Conservation (phyloP, 2,113 vertebrate genomes). For the Oryzias javanicus region DNA sequence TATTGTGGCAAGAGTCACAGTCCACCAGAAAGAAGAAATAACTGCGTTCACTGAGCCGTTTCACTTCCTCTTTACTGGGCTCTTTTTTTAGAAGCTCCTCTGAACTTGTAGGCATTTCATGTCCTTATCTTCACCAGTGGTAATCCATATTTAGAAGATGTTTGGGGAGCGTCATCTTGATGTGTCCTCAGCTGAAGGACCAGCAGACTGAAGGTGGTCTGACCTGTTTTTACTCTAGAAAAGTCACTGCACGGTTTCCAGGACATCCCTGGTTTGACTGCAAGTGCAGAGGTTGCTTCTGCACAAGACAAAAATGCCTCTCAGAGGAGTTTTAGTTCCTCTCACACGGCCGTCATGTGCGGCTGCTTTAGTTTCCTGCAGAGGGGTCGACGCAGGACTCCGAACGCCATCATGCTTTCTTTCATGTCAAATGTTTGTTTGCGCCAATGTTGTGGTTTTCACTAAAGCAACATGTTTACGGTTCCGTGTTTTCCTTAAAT, state of each 20-base stretch:
- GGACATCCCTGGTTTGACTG: neutral
- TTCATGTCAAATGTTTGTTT: neutral
- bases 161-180: neutral
- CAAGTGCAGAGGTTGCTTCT: conserved; percentile 5
- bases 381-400: neutral
- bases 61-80: conserved; percentile 56
- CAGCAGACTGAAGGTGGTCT: conserved; percentile 25
- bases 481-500: no score
- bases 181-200: neutral
- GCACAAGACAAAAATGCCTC: conserved; percentile 29
- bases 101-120: neutral
- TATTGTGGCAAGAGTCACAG: no score
- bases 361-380: conserved; percentile 6
- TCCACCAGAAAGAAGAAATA: neutral
- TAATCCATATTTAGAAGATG: neutral
- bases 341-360: conserved; percentile 28
- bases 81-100: conserved; percentile 2
- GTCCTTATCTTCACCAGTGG: neutral
- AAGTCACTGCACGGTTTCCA: no score
- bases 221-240: neutral
- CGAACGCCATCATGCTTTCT: neutral
- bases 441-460: no score
- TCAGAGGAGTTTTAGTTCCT: conserved; percentile 52
- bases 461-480: no score
- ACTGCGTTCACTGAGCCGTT: conserved; percentile 15